Evolutionary conservation across 2,113 vertebrate species (phyloP), one percentile per base, ranked within the genome.

Genomic region (Limnothrissa miodon): DNA sequence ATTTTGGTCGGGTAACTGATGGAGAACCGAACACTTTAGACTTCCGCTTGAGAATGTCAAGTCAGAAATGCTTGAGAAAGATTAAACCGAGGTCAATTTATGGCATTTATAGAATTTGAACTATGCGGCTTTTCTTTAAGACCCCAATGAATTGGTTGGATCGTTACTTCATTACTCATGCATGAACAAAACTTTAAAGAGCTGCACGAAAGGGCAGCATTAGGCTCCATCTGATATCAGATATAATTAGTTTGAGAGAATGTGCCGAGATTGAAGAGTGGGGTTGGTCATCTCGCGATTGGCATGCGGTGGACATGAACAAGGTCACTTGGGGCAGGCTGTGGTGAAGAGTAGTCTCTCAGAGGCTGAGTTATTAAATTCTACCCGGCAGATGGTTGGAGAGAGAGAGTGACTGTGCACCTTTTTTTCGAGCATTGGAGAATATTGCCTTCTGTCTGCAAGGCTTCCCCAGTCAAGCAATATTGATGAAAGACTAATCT

Each of bases 401-500:
- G 29, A 74, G 29, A 74, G 29, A 33, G 66, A 74, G 66, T 74
- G 66, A 74, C 29, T 74, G 29, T 74, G 66, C 66, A 70, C 62
- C n/a, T 56, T 21, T 56, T 36, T 74, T 36, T 17, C 39, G 29
- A 10, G 2, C 29, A 36, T 21, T 36, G 2, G 29, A 74, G 66
- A 74, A 36, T 74, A 74, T 74, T 74, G 66, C 66, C 25, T 36
- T 36, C 29, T 74, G 66, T 36, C 33, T 74, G 66, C 33, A 3
- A 5, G 25, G 11, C 33, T 36, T 2, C 13, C 29, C 0, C 11
- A 17, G 25, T 36, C 11, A 74, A 33, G 25, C 33, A 33, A 39
- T 74, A 74, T 39, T 74, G 25, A 56, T 56, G 66, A 74, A 74
- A 33, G 66, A 11, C 66, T 74, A 36, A 74, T 74, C 66, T 74